Evolutionary conservation across 2,888 invertebrate species (phyloP), one percentile per base, ranked within the genome.

Genomic region (Catocala fraxini): DNA sequence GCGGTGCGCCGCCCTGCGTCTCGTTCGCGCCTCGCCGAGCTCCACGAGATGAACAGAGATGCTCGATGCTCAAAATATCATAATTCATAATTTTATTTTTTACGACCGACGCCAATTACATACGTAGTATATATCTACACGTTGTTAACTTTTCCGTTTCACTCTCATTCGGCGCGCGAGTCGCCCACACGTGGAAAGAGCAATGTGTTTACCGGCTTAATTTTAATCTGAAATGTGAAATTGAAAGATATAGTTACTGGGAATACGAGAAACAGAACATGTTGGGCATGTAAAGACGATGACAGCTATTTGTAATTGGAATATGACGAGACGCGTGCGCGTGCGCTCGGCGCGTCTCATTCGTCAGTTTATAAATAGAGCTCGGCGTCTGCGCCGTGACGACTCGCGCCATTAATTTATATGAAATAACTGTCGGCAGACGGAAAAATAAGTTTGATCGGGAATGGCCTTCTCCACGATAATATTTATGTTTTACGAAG

Each of bases 351-450:
- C 88, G 88, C 90, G 91, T 92, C 93, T 93, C 93, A 94, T 94
- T 94, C 93, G 94, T 94, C 94, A 93, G 92, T 87, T 90, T 94
- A 94, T 88, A 93, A 93, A 94, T 94, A 94, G 94, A 92, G 87
- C 85, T 84, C 89, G 85, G 92, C 91, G 93, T 93, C 93, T 93
- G 94, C 89, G 92, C 89, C 90, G 89, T 94, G 92, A 94, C 92
- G 93, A 93, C 93, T 93, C 92, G 86, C 92, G 90, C 94, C 93
- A 93, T 94, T 93, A 93, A 93, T 94, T 93, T 93, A 93, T 94
- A 93, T 93, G 92, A 94, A 93, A 94, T 94, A 93, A 93, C 93
- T 93, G 94, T 93, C 92, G 93, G 92, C 93, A 93, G 91, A 90
- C 89, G 87, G 90, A 93, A 93, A 94, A 94, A 93, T 92, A 91